These are phyloP conservation scores for Oegoconia quadripuncta DNA, from an alignment of 2,888 invertebrate genomes.

Conservation along the genomic window DNA sequence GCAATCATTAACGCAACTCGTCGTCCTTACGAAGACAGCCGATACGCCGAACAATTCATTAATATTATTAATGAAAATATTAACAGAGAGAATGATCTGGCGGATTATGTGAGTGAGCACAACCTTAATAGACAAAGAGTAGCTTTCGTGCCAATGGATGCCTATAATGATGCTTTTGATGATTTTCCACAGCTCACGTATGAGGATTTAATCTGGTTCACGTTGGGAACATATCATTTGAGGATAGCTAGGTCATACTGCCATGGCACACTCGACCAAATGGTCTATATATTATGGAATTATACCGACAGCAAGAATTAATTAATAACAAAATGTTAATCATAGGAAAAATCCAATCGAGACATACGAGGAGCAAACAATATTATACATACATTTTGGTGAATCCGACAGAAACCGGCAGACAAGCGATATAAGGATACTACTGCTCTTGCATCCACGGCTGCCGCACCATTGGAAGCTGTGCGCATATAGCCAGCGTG, in stretches of 20 bases:
- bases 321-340: constrained; percentile 12
- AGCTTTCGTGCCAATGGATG: constrained; percentile 1
- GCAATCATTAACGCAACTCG: constrained; percentile 16
- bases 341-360: constrained; percentile 11
- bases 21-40: constrained; percentile 9
- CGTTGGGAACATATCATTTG: constrained; percentile 8
- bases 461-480: constrained; percentile 9
- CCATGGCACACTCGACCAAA: constrained; percentile 11
- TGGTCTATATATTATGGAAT: constrained; percentile 12
- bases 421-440: constrained; percentile 7
- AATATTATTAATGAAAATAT: constrained; percentile 9
- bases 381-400: constrained; percentile 14
- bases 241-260: constrained; percentile 14
- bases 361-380: constrained; percentile 5
- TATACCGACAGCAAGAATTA: constrained; percentile 13
- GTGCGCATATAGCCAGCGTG: constrained; percentile 10
- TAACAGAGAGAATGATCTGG: constrained; percentile 8
- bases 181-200: constrained; percentile 7
- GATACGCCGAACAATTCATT: constrained; percentile 6
- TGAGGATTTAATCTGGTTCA: constrained; percentile 7
- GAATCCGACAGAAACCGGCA: constrained; percentile 8
- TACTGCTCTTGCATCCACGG: constrained; percentile 13
- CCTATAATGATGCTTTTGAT: constrained; percentile 3
- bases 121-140: constrained; percentile 1
- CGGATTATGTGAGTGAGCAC: constrained; percentile 8